These are phyloP conservation scores for Seira musarum DNA, from an alignment of 2,888 invertebrate genomes.

Conservation along the genomic window DNA sequence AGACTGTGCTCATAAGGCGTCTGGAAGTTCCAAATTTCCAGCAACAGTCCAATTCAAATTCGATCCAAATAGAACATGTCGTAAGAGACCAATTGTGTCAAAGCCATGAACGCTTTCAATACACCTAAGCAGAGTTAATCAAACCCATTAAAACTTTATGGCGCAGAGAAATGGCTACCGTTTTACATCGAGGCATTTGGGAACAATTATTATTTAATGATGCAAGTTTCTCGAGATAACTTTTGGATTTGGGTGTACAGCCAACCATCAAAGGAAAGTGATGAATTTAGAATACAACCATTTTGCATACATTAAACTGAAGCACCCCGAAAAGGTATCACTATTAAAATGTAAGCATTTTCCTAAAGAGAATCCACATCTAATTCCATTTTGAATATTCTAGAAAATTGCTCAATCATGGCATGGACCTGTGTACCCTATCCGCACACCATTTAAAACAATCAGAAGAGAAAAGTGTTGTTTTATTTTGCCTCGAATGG, in stretches of 20 bases:
- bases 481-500: constrained; percentile 53
- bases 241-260: constrained; percentile 66
- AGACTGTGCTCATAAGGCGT: constrained; percentile 56
- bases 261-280: constrained; percentile 60
- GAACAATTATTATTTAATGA: constrained; percentile 64
- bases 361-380: not conserved
- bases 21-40: constrained; percentile 58
- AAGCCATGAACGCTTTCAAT: not conserved
- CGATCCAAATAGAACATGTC: constrained; percentile 6
- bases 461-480: constrained; percentile 62
- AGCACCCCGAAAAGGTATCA: constrained; percentile 59
- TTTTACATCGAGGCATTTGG: constrained; percentile 63
- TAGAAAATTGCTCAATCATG: constrained; percentile 54
- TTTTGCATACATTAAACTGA: constrained; percentile 48
- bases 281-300: constrained; percentile 46
- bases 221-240: constrained; percentile 58
- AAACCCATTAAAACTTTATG: too few species aligned
- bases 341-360: not conserved
- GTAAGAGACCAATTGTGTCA: not conserved
- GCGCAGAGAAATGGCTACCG: constrained; percentile 65
- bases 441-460: constrained; percentile 49
- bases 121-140: too few species aligned
- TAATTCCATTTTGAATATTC: not conserved
- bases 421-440: constrained; percentile 65
- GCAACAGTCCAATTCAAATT: constrained; percentile 42